Base-by-base conservation (phyloP, 2,797 vertebrate genomes). In the Geotrypetes seraphini region DNA sequence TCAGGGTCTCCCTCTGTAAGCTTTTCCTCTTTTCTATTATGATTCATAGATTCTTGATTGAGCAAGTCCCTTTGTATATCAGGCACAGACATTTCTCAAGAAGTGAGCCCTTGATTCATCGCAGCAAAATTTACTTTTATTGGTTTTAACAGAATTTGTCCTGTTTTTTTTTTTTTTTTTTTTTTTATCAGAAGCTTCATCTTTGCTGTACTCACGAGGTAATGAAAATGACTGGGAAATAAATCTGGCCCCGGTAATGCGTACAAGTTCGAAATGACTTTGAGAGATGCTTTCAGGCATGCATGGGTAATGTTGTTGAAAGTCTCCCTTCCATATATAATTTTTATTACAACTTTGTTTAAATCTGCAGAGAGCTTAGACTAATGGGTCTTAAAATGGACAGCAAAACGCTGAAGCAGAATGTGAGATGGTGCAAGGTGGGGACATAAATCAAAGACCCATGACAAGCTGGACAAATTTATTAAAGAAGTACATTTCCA, bases 381-480 rank as follows among this genome's bases (percentile, higher is more conserved):
- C 60, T 76, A 76, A 76, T 76, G 71, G 73, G 63, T 73, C 68
- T 67, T 75, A 62, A 72, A 71, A 73, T 72, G 68, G 62, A 78
- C 75, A 72, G 63, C 60, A 62, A 66, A 61, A 57, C 49, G 53
- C 61, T 71, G 71, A 66, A 71, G 31, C 39, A 65, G 61, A 71
- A 71, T 73, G 49, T 65, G 50, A 76, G 79, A 73, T 65, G 52
- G 53, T 65, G 63, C 52, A 61, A 73, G 53, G 39, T 73, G 28
- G 62, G 33, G 28, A 49, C 55, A 69, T 72, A 73, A 78, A 75
- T 58, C 62, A 67, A n/a, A 66, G 63, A 53, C 68, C 53, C 53
- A 66, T 66, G 69, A 70, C 66, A 70, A 63, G 59, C 59, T 47
- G 54, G 70, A 59, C 61, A 53, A 58, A 71, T 69, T 70, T 65